Evolutionary conservation across 2,888 invertebrate species (phyloP), one percentile per base, ranked within the genome.

Genomic region (Alviniconcha strummeri): DNA sequence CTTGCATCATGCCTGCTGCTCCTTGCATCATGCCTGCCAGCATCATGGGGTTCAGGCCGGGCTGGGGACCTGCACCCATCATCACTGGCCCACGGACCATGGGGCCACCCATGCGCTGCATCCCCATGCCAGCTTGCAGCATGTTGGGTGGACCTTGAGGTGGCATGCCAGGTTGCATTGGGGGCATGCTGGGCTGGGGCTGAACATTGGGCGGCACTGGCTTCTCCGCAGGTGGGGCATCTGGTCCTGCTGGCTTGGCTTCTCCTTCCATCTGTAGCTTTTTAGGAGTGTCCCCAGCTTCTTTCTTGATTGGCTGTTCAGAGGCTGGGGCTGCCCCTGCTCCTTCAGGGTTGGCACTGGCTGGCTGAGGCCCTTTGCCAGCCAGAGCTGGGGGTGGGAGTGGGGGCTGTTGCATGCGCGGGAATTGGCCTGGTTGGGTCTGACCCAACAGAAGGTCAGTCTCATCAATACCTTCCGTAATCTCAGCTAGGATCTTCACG

Each of bases 401-500:
- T 11, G 67, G 79, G 69, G 79, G 55, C 67, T 69, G 83, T 19
- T 54, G 84, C 64, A 64, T 56, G 15, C 67, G 67, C 67, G 80
- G 75, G n/a, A 77, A 54, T 19, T 57, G 84, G 4, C 52, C 57
- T 15, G 83, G 80, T 52, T 77, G 82, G 67, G 71, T 82, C 15
- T 81, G 82, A 60, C 71, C 79, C 85, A 85, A 72, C 56, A 83
- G 79, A n/a, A 82, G 15, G 7, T 81, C 81, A 6, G 84, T 76
- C 54, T 83, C 85, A 76, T 86, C 86, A 81, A 85, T 83, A 19
- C 84, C 85, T 13, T 54, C 75, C 4, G 88, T 88, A 7, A 90
- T 84, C 81, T 89, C 89, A 64, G 90, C 90, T n/a, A 93, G 87
- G 85, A 99, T 97, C 93, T 97, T 97, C 0, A 99, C 98, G 94